These are phyloP conservation scores for Rutpela maculata DNA, from an alignment of 2,888 invertebrate genomes.

Conservation along the genomic window DNA sequence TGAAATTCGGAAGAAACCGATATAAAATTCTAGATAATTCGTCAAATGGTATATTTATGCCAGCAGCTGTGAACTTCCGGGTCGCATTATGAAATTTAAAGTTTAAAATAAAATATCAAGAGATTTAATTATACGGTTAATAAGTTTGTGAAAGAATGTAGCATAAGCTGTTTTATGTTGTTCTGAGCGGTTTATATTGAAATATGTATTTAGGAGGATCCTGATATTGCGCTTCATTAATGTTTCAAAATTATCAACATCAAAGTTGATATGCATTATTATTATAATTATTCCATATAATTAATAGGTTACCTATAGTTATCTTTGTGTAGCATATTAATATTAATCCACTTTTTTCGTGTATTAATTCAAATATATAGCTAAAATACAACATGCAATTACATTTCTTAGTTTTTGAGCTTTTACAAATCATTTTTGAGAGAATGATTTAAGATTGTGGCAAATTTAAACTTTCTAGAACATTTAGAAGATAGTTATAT, in stretches of 20 bases:
- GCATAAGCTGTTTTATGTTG: neutral
- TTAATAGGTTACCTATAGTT: no score
- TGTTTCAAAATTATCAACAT: neutral
- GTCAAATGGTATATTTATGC: neutral
- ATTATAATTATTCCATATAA: no score
- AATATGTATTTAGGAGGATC: neutral
- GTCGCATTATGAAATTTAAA: neutral
- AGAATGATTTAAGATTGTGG: no score
- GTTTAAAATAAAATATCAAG: neutral
- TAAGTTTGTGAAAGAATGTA: neutral
- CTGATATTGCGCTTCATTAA: neutral
- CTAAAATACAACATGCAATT: no score
- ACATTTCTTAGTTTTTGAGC: no score
- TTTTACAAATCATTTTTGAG: no score
- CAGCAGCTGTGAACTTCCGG: neutral
- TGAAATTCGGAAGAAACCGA: neutral
- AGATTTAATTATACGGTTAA: conserved; percentile 4
- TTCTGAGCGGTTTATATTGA: neutral
- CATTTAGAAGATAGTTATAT: no score
- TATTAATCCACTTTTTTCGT: no score
- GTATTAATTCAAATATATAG: no score
- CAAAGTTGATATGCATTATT: no score
- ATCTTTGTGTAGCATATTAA: no score
- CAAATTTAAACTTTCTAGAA: no score
- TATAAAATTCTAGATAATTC: neutral